Evolutionary conservation across 2,113 vertebrate genomes (phyloP).

Genomic region (Melanotaenia duboulayi): DNA sequence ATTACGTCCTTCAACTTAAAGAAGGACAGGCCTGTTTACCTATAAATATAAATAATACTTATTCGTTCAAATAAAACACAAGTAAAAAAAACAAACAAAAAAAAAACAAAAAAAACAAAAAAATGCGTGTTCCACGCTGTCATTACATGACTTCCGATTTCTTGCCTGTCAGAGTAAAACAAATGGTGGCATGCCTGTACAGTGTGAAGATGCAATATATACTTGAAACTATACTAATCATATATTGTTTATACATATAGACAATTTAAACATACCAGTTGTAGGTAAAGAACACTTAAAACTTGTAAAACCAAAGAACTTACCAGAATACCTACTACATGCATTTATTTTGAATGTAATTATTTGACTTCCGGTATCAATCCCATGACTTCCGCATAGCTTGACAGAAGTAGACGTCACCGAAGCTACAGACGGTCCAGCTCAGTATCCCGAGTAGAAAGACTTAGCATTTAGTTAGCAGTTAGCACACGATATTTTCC

Average conservation of each 20-base stretch:
- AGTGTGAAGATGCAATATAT: rapidly evolving
- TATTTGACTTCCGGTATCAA: background rate
- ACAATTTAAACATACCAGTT: rapidly evolving
- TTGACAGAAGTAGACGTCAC: conserved; percentile 52
- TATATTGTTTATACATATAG: background rate
- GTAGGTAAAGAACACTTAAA: background rate
- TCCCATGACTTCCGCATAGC: conserved; percentile 27
- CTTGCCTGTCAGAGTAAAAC: conserved; percentile 46
- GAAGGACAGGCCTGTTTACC: too few species aligned
- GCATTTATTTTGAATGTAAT: conserved; percentile 26
- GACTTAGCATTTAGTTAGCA: conserved; percentile 1
- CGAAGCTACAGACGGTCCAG: conserved; percentile 17
- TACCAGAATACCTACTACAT: rapidly evolving
- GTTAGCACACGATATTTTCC: background rate
- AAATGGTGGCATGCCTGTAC: rapidly evolving
- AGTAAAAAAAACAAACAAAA: background rate
- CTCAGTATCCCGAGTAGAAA: background rate
- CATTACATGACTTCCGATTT: background rate
- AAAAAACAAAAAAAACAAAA: too few species aligned
- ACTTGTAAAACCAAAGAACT: too few species aligned
- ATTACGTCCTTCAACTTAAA: background rate
- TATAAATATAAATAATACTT: too few species aligned
- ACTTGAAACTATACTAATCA: background rate
- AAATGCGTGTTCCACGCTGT: conserved; percentile 53
- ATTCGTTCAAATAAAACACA: background rate